phyloP scores from a whole-genome alignment of 1,140 invertebrate genomes.

The Scaptomyza graminum region DNA sequence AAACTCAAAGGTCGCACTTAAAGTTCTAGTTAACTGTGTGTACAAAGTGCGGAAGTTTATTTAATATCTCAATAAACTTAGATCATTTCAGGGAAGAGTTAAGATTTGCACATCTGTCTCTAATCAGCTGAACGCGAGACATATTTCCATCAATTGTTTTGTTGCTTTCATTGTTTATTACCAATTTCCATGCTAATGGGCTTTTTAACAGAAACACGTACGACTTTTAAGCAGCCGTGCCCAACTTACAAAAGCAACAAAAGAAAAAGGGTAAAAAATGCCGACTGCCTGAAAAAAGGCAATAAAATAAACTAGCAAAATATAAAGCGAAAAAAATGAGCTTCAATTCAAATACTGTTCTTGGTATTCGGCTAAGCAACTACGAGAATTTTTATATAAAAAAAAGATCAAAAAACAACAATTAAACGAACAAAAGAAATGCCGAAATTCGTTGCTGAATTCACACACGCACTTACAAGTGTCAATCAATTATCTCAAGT shows the following conservation, averaged over 20 bases:
- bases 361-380: conserved; percentile 41
- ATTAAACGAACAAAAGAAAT: conserved; percentile 72
- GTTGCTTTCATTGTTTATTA: conserved; percentile 43
- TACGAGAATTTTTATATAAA: conserved; percentile 28
- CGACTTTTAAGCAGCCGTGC: conserved; percentile 38
- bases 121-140: conserved; percentile 48
- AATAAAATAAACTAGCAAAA: conserved; percentile 15
- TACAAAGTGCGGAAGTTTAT: conserved; percentile 41
- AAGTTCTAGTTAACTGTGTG: background rate
- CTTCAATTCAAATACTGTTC: conserved; percentile 54
- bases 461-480: conserved; percentile 61
- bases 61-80: conserved; percentile 17
- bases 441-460: conserved; percentile 39
- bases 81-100: conserved; percentile 3
- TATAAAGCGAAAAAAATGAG: conserved; percentile 4
- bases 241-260: conserved; percentile 47
- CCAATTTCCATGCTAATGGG: conserved; percentile 30
- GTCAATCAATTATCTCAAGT: conserved; percentile 64
- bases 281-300: conserved; percentile 1
- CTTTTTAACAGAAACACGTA: conserved; percentile 58
- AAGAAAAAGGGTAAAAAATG: conserved; percentile 28
- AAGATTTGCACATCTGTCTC: conserved; percentile 29
- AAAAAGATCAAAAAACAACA: conserved; percentile 12
- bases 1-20: conserved; percentile 18
- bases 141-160: conserved; percentile 54